phyloP scores from a whole-genome alignment of 2,797 vertebrate species.

The Fistularia commersonii region DNA sequence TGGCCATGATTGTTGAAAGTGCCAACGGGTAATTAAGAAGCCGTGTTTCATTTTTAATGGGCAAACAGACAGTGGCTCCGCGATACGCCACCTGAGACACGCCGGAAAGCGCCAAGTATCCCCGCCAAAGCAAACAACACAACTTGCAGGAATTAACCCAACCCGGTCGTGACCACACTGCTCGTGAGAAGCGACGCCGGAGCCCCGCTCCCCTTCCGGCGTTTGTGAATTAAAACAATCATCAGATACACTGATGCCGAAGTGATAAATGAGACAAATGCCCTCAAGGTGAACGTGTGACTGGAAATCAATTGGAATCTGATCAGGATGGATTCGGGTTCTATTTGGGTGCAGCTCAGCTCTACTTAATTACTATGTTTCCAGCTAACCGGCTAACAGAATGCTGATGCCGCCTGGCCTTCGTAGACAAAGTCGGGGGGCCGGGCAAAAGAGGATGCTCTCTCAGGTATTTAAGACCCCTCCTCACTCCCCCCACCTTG shows the following conservation, averaged over 20 bases:
- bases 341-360: slow-evolving; percentile 50
- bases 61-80: slow-evolving; percentile 47
- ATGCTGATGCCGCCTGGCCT: neutral
- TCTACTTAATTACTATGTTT: slow-evolving; percentile 39
- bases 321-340: slow-evolving; percentile 54
- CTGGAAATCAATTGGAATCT: slow-evolving; percentile 53
- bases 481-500: too few species aligned
- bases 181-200: slow-evolving; percentile 17
- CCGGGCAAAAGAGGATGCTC: neutral
- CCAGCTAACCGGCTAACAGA: slow-evolving; percentile 8
- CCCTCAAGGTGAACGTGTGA: slow-evolving; percentile 54
- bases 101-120: slow-evolving; percentile 37
- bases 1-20: slow-evolving; percentile 50
- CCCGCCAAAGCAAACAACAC: slow-evolving; percentile 35
- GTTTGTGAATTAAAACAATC: slow-evolving; percentile 22
- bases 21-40: slow-evolving; percentile 64
- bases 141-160: slow-evolving; percentile 23
- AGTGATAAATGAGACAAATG: slow-evolving; percentile 51
- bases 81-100: slow-evolving; percentile 53
- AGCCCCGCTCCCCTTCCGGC: neutral
- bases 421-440: neutral
- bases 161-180: slow-evolving; percentile 5
- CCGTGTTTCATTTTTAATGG: slow-evolving; percentile 68
- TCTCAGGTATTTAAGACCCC: slow-evolving; percentile 23
- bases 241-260: slow-evolving; percentile 22